Evolutionary conservation across 2,113 vertebrate genomes (phyloP), one percentile per base, ranked within the genome.

Genomic region (Notarius lentiginosus): DNA sequence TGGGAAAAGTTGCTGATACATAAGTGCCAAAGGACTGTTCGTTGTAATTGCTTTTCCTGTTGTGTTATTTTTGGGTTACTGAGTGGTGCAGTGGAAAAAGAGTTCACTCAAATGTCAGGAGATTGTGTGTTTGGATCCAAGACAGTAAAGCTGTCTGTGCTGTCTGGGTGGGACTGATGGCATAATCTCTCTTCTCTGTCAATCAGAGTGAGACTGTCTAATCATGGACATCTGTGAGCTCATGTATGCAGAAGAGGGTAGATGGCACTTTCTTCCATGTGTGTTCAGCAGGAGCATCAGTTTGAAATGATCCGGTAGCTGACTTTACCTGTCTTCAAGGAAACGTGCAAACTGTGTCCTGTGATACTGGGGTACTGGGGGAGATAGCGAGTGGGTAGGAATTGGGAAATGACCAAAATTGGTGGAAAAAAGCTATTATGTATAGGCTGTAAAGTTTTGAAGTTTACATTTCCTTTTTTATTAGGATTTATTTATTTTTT

Each of bases 11-110:
- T 34, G 55, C 55, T 79, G 77, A 79, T 58, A 79, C 12, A 27
- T 27, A 79, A 56, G 27, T 34, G 18, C 55, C 17, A 4, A 61
- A 61, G 18, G 56, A 81, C 56, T 47, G 30, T 60, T 47, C 47
- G 6, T 24, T 61, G 56, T 81, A 81, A 61, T 81, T 81, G 79
- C 56, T 81, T 81, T 81, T 60, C 20, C 8, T 61, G 56, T 61
- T 51, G 56, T 41, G 17, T 61, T 81, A 47, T 81, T 81, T 47
- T 41, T 20, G 6, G 11, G 11, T 51, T 55, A 6, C 49, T 55
- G 41, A 56, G 22, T 58, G 27, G 15, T 79, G 20, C 79, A 47
- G 18, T 27, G 34, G 6, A 17, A 58, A 41, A 58, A 27, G 30
- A 79, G n/a, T 4, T 72, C 68, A 72, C 9, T 20, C 20, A 49